Conservation (phyloP, 23 tunicate species). For the Ciona savignyi region DNA sequence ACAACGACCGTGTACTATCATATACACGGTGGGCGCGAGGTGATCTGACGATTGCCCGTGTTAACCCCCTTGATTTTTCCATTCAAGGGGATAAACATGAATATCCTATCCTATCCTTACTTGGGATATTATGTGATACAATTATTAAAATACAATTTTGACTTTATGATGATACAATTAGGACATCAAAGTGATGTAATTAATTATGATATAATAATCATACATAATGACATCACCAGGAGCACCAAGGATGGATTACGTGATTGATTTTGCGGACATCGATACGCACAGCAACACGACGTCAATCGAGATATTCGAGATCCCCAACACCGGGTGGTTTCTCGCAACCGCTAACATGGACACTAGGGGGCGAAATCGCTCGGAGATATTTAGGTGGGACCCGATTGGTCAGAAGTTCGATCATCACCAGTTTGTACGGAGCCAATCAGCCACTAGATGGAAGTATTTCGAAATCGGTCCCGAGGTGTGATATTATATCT, state of each 20-base stretch:
- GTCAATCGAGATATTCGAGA: conserved; percentile 62
- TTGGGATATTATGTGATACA: too few species aligned
- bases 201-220: too few species aligned
- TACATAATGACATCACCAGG: conserved; percentile 23
- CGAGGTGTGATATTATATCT: conserved; percentile 20
- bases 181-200: too few species aligned
- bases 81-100: too few species aligned
- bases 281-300: conserved; percentile 10
- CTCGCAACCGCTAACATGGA: conserved; percentile 68
- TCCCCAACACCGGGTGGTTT: conserved; percentile 60
- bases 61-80: too few species aligned
- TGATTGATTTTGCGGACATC: conserved; percentile 80
- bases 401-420: conserved; percentile 23
- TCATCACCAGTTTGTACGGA: conserved; percentile 20
- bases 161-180: too few species aligned
- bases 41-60: too few species aligned
- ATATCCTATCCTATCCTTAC: too few species aligned
- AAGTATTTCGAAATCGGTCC: conserved; percentile 73
- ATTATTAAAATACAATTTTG: too few species aligned
- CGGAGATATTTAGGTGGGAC: neutral
- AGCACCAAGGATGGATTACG: conserved; percentile 76
- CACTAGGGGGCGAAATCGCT: neutral
- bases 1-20: too few species aligned
- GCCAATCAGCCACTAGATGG: conserved; percentile 51
- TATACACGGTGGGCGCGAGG: too few species aligned